These are phyloP conservation scores for Platichthys stellatus DNA, from an alignment of 2,113 vertebrate genomes.

Conservation along the genomic window DNA sequence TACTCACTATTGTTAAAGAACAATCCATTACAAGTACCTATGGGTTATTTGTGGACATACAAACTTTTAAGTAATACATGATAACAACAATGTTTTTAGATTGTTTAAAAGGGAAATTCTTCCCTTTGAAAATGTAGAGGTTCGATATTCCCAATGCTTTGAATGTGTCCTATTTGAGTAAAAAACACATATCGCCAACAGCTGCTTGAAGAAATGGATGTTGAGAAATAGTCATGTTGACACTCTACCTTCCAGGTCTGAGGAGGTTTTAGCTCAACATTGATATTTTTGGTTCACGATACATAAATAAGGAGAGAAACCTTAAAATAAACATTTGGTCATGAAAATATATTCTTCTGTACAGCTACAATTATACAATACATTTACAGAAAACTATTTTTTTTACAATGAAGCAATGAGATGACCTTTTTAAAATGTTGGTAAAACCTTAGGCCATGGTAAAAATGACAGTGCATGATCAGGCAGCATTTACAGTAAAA, in stretches of 20 bases:
- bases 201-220: neutral
- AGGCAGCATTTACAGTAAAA: slow-evolving; percentile 53
- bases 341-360: slow-evolving; percentile 42
- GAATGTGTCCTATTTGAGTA: neutral
- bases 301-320: neutral
- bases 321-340: slow-evolving; percentile 19
- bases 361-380: slow-evolving; percentile 41
- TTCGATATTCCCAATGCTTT: neutral
- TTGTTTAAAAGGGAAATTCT: too few relatives aligned
- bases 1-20: neutral
- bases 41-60: neutral
- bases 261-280: neutral
- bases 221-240: neutral
- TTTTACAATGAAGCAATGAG: slow-evolving; percentile 19
- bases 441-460: slow-evolving; percentile 48
- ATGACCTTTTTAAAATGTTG: slow-evolving; percentile 35
- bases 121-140: too few relatives aligned
- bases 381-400: slow-evolving; percentile 30
- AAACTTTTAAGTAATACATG: neutral
- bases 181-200: too few relatives aligned
- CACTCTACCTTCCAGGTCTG: neutral
- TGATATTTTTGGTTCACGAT: slow-evolving; percentile 1
- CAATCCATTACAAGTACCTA: neutral
- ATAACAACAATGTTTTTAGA: too few relatives aligned
- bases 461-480: slow-evolving; percentile 46